Evolutionary conservation across 2,113 vertebrate genomes (phyloP), one percentile per base, ranked within the genome.

Genomic region (Accipiter virgatus): DNA sequence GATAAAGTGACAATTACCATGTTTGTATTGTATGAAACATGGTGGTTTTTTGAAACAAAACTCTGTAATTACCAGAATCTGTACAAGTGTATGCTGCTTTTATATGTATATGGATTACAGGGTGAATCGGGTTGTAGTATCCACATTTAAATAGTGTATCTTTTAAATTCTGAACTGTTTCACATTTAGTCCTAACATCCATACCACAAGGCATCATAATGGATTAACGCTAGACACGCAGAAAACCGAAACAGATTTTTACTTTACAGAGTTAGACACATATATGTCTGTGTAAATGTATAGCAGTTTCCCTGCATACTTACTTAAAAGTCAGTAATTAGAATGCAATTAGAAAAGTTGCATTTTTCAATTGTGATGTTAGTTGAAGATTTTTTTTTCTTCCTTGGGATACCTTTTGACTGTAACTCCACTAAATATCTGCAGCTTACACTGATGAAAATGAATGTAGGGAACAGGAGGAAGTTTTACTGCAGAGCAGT

Each of bases 1-100:
- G 90, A 96, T 93, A 92, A 90, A 90, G 80, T 95, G 96, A 87
- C 92, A 92, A 92, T 96, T 93, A 86, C 90, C 4, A 0, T 90
- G 85, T 95, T 96, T 77, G 18, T 61, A 42, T 74, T 79, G 80
- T 81, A 61, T 86, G 82, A 93, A 97, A 82, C 78, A 18, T 32
- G 2, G 65, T 6, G 21, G 0, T n/a, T 65, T 91, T 96, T 88
- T 81, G 68, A 93, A 91, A 92, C 63, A 92, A 86, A 95, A 56
- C 80, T 86, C 52, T 48, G 42, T 92, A 91, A 84, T 95, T 96
- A 90, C 43, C 81, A 78, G 84, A 75, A 84, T 91, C 65, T 84
- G 48, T 84, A 56, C 38, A 72, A 86, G 79, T 13, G 2, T 58
- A 47, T 53, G 26, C 75, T 90, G 38, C 29, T 83, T 92, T 90